Percentiles rank a stretch among this genome's conserved stretches.
These are phyloP conservation scores for Tyrannus savana DNA, from an alignment of 2,113 vertebrate genomes.

Conservation along the genomic window DNA sequence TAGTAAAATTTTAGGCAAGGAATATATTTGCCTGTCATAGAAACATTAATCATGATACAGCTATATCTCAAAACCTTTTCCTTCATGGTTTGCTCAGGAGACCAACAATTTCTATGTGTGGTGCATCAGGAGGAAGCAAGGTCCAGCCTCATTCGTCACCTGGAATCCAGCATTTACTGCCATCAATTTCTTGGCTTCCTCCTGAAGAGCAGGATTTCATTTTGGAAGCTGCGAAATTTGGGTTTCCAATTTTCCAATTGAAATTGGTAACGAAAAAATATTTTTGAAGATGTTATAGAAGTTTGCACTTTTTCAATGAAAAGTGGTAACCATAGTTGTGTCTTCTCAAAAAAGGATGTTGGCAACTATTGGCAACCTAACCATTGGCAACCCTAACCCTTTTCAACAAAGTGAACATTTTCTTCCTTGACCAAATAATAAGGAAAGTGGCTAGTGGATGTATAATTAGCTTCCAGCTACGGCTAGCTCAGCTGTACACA, in stretches of 20 bases:
- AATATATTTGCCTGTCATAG: neutral
- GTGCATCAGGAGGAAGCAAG: neutral
- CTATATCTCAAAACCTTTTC: neutral
- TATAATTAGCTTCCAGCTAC: constrained; percentile 51
- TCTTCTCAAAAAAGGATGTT: neutral
- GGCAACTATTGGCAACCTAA: neutral
- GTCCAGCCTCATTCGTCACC: neutral
- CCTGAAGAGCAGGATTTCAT: neutral
- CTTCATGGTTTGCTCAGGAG: neutral
- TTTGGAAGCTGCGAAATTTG: neutral
- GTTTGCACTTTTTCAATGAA: neutral
- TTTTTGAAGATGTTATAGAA: neutral
- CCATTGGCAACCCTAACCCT: neutral
- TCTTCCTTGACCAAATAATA: neutral
- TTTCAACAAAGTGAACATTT: neutral
- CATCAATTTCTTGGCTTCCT: neutral
- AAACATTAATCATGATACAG: neutral
- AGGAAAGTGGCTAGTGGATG: constrained; percentile 6
- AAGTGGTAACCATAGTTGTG: neutral
- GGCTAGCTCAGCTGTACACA: neutral
- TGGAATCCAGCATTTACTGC: neutral
- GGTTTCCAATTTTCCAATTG: neutral
- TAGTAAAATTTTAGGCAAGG: neutral
- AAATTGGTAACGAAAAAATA: neutral
- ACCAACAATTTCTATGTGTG: neutral